Conservation (phyloP, 2,888 invertebrate genomes). For the Tridacna crocea region DNA sequence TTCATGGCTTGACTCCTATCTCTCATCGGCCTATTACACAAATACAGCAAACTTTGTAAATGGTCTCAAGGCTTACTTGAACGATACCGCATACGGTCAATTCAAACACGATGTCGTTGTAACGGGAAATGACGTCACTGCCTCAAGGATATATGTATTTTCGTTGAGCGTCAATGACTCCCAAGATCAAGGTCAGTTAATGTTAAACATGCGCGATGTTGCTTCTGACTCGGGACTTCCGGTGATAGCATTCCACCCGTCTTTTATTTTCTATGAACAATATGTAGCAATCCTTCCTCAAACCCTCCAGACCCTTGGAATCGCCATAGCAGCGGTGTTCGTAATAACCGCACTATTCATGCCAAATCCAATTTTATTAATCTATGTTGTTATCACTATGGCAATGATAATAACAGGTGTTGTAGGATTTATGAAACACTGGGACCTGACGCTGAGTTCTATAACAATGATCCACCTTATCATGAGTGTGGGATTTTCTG, state of each 20-base stretch:
- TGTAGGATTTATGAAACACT: slow-evolving; percentile 76
- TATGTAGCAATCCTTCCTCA: slow-evolving; percentile 74
- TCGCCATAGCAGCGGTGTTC: slow-evolving; percentile 76
- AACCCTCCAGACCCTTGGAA: slow-evolving; percentile 76
- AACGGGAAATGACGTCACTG: slow-evolving; percentile 20
- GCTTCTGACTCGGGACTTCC: slow-evolving; percentile 64
- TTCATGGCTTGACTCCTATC: slow-evolving; percentile 6
- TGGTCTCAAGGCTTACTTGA: slow-evolving; percentile 22
- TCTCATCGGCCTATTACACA: background rate
- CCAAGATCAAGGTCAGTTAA: slow-evolving; percentile 71
- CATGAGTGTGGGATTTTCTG: slow-evolving; percentile 80
- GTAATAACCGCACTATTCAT: slow-evolving; percentile 77
- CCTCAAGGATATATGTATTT: slow-evolving; percentile 91
- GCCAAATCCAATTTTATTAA: slow-evolving; percentile 75
- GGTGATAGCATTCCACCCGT: slow-evolving; percentile 69
- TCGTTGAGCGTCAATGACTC: slow-evolving; percentile 95
- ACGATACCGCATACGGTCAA: background rate
- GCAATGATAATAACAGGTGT: slow-evolving; percentile 76
- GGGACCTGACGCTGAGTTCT: slow-evolving; percentile 75
- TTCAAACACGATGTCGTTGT: slow-evolving; percentile 53
- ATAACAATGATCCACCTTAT: slow-evolving; percentile 80
- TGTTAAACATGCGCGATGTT: slow-evolving; percentile 72
- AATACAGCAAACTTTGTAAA: slow-evolving; percentile 4
- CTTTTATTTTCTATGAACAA: slow-evolving; percentile 78
- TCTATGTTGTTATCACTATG: slow-evolving; percentile 74